These are phyloP conservation scores for Harpalus rufipes DNA, from an alignment of 2,888 invertebrate genomes.

Conservation along the genomic window DNA sequence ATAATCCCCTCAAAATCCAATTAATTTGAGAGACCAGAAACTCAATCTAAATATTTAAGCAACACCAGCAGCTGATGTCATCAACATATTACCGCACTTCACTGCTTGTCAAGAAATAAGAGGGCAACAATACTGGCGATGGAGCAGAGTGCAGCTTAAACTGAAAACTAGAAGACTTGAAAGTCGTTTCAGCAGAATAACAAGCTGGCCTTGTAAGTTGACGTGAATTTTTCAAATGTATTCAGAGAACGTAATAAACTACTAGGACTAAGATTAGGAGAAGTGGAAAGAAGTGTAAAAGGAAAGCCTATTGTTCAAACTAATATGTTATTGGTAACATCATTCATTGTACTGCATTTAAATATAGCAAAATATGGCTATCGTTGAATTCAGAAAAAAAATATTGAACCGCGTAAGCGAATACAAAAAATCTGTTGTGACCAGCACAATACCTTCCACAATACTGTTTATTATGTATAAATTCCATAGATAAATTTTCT, in stretches of 20 bases:
- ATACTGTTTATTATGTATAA: too few relatives aligned
- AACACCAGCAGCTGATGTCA: constrained; percentile 1
- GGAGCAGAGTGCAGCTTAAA: not conserved
- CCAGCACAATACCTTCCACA: too few relatives aligned
- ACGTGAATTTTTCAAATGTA: not conserved
- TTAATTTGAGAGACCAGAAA: not conserved
- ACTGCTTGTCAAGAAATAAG: not conserved
- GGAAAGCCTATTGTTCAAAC: too few relatives aligned
- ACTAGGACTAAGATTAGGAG: too few relatives aligned
- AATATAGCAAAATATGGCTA: too few relatives aligned
- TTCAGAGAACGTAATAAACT: not conserved
- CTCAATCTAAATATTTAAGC: constrained; percentile 18
- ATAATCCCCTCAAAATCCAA: constrained; percentile 10
- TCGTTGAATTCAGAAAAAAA: too few relatives aligned
- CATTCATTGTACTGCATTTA: too few relatives aligned
- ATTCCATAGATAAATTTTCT: too few relatives aligned
- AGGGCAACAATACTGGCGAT: not conserved
- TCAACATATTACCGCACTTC: constrained; percentile 1
- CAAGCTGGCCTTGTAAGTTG: not conserved
- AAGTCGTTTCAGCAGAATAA: not conserved
- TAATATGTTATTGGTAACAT: too few relatives aligned
- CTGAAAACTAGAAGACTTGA: not conserved
- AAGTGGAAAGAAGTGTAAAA: too few relatives aligned
- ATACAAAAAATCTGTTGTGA: too few relatives aligned
- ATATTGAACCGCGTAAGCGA: too few relatives aligned